Conservation (phyloP, 2,888 invertebrate species). For the Drosophila paramelanica region DNA sequence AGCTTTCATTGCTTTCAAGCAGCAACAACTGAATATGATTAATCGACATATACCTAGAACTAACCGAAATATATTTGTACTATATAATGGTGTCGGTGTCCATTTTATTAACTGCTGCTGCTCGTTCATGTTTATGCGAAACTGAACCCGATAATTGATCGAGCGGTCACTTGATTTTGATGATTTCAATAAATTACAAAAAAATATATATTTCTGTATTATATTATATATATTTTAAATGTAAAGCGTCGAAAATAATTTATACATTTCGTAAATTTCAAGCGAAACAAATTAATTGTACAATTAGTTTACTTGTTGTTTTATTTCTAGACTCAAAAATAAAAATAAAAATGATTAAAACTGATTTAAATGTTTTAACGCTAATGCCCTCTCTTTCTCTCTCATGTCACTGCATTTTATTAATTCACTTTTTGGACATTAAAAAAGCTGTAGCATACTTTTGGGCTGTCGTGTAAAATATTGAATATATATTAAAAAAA, state of each 20-base stretch:
- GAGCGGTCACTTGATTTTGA: conserved; percentile 59
- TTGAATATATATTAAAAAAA: neutral
- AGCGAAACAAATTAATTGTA: conserved; percentile 45
- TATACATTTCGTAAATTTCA: conserved; percentile 53
- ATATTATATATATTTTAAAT: conserved; percentile 43
- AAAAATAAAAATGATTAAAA: conserved; percentile 27
- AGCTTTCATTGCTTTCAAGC: conserved; percentile 22
- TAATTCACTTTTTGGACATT: too few species aligned
- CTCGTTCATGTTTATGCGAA: neutral
- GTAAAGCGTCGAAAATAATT: conserved; percentile 41
- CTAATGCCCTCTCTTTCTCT: too few species aligned
- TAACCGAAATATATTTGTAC: conserved; percentile 3
- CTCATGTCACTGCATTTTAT: too few species aligned
- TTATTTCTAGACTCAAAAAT: conserved; percentile 52
- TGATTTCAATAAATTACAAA: conserved; percentile 17
- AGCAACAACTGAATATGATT: conserved; percentile 20
- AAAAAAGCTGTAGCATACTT: neutral
- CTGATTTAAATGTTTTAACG: neutral
- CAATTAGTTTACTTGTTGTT: conserved; percentile 64
- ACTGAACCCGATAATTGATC: conserved; percentile 14
- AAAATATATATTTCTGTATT: conserved; percentile 22
- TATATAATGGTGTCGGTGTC: conserved; percentile 69
- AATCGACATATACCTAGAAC: conserved; percentile 13
- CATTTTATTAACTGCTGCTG: conserved; percentile 37
- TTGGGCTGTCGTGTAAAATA: neutral